Percentiles rank a stretch among this genome's conserved stretches.
Conservation (phyloP, 2,888 invertebrate genomes). For the Spisula solida region DNA sequence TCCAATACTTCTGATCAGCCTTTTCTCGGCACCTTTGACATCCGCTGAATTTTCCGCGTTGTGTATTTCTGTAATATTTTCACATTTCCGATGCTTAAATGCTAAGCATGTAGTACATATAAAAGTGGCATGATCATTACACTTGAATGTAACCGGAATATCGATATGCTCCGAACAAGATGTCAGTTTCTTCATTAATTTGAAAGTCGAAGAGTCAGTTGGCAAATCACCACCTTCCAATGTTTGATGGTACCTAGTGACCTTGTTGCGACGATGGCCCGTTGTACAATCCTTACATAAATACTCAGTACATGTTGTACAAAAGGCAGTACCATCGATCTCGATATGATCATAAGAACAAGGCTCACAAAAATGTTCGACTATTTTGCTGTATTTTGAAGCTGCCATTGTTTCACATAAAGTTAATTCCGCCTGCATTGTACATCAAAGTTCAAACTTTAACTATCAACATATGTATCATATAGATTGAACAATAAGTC, state of each 20-base stretch:
- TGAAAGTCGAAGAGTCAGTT: not conserved
- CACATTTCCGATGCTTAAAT: constrained; percentile 35
- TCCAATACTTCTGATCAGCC: not conserved
- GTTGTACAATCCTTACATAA: constrained; percentile 38
- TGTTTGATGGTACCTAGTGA: constrained; percentile 37
- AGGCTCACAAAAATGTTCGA: constrained; percentile 24
- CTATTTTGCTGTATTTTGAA: not conserved
- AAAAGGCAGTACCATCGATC: constrained; percentile 31
- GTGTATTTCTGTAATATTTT: constrained; percentile 18
- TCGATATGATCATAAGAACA: constrained; percentile 34
- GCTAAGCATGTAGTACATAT: constrained; percentile 33
- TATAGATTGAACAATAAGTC: too few relatives aligned
- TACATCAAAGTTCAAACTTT: too few relatives aligned
- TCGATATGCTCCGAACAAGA: constrained; percentile 15
- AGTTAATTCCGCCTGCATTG: too few relatives aligned
- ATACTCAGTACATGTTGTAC: constrained; percentile 46
- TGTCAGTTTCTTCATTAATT: constrained; percentile 6
- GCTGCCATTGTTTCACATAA: not conserved
- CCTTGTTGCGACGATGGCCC: constrained; percentile 47
- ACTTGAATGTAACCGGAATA: constrained; percentile 24
- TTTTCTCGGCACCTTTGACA: not conserved
- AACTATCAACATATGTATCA: too few relatives aligned
- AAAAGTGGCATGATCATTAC: constrained; percentile 6
- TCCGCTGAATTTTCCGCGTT: not conserved
- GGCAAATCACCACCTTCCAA: constrained; percentile 37